Evolutionary conservation across 2,888 invertebrate species (phyloP).

Genomic region (Congeria kusceri): DNA sequence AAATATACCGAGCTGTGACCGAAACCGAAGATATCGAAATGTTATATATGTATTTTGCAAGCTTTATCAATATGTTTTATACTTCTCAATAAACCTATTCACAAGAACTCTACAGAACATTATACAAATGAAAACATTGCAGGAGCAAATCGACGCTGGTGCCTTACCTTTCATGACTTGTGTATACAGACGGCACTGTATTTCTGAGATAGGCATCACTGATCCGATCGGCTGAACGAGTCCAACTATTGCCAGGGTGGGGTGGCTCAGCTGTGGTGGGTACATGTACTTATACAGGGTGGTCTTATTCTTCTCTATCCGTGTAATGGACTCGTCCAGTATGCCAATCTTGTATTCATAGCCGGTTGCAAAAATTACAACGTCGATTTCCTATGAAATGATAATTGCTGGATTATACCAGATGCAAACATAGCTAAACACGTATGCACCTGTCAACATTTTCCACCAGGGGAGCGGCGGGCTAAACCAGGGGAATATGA

Average conservation of each 20-base stretch:
- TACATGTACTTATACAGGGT: conserved; percentile 85
- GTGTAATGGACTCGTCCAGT: conserved; percentile 73
- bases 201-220: conserved; percentile 85
- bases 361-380: conserved; percentile 85
- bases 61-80: too few species aligned
- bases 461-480: too few species aligned
- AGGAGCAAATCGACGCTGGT: too few species aligned
- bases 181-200: conserved; percentile 83
- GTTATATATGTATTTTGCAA: too few species aligned
- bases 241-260: conserved; percentile 83
- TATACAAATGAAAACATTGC: too few species aligned
- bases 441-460: too few species aligned
- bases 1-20: too few species aligned
- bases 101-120: too few species aligned
- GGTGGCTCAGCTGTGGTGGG: conserved; percentile 81
- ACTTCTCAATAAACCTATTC: too few species aligned
- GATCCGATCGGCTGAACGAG: conserved; percentile 86
- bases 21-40: too few species aligned
- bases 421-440: too few species aligned
- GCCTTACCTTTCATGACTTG: conserved; percentile 76
- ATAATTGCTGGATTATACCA: not conserved
- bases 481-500: too few species aligned
- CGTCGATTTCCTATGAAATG: conserved; percentile 72
- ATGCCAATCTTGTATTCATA: conserved; percentile 85
- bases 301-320: conserved; percentile 81